Evolutionary conservation across 1,140 invertebrate species (phyloP), one percentile per base, ranked within the genome.

Genomic region (Neelides sp.): DNA sequence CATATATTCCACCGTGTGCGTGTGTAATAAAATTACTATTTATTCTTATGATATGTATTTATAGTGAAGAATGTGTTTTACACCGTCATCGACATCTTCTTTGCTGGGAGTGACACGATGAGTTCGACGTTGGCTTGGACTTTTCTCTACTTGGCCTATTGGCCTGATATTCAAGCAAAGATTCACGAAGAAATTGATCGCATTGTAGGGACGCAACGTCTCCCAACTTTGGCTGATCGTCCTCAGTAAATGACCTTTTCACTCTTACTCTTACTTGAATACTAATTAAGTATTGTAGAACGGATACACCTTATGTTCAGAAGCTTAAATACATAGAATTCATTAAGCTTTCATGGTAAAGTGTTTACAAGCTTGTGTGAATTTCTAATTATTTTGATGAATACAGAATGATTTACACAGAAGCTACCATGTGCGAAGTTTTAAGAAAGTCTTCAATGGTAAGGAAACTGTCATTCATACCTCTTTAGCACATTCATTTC

Each of bases 31-130:
- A n/a, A n/a, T n/a, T n/a, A n/a, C n/a, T n/a, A n/a, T n/a, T n/a
- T n/a, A n/a, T n/a, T n/a, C n/a, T n/a, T n/a, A n/a, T n/a, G n/a
- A n/a, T n/a, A n/a, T n/a, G n/a, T 30, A 37, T 45, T 44, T 49
- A 2, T 39, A 59, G 53, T 56, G 26, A 55, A 48, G 35, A 58
- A 58, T 61, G 26, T 60, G 10, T 50, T 44, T 13, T 52, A 52
- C 42, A 57, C 55, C 3, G n/a, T 61, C 3, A 3, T 57, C 7
- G 58, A 61, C 26, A 20, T 64, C 5, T 63, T 75, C 43, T 79
- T 86, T 68, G 84, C 83, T 24, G 84, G 83, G 1, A 80, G 82
- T 0, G 84, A 89, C 66, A 89, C 85, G 0, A 84, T 84, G 1
- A 79, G 75, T 24, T 86, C 85, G 60, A 78, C 77, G 19, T 68